Base-by-base conservation (phyloP, 37 sponge, comb jelly and placozoan species). In the Dysidea cf. avara region DNA sequence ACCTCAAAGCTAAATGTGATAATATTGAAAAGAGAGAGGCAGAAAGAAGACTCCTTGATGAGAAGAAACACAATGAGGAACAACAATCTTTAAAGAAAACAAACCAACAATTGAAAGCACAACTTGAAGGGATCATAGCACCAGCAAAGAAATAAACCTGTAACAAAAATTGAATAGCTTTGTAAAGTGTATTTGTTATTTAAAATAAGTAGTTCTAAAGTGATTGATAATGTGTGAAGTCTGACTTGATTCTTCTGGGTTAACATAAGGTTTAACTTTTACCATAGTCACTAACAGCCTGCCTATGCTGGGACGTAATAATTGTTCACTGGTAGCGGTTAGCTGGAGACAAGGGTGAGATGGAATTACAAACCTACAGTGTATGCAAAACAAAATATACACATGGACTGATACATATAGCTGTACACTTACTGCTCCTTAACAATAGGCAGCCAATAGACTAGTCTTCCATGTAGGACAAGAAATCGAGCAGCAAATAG, bases 61-160 rank as follows among this genome's bases (percentile, higher is more conserved):
- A 98, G 79, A 92, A 88, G 82, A 98, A 94, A 48, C 96, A 94
- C 67, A 63, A 86, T 26, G 99, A 98, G 33, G 99, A 98, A 50
- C 67, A 94, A 14, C 93, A 94, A 64, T 86, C 86, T 53, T 74
- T 94, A 32, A 91, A 89, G 82, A 94, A 92, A 66, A 94, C 92
- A 18, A 94, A 93, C 88, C 90, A 89, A 48, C 99, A 98, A 66
- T 83, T 94, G 21, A 94, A 98, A 69, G 80, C 93, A 22, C 96
- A 96, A 76, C 77, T 96, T n/a, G 96, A 96, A 69, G 93, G 96
- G 13, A 92, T 96, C 69, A 90, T 92, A 51, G 87, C 94, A n/a
- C 93, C 96, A 5, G 75, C 71, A 53, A 92, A 92, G 93, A 96
- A 96, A 63, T 89, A 94, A n/a, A n/a, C n/a, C n/a, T n/a, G n/a